Conservation (phyloP, 1,140 invertebrate species). For the Dendroctonus valens region DNA sequence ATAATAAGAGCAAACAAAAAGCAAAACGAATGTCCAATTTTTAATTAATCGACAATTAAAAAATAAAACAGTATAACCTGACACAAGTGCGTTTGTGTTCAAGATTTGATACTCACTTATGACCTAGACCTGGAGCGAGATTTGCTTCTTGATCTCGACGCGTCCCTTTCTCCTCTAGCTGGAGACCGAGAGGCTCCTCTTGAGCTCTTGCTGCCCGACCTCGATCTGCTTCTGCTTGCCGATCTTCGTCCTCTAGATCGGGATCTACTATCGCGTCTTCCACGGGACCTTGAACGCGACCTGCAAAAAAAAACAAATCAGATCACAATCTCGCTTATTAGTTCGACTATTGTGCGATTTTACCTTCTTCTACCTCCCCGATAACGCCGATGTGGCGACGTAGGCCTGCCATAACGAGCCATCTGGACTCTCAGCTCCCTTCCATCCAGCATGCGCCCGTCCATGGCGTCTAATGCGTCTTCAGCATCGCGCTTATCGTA, state of each 20-base stretch:
- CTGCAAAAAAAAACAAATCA: background rate
- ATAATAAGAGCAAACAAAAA: too few species aligned
- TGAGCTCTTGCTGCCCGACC: slow-evolving; percentile 65
- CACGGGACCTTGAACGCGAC: slow-evolving; percentile 40
- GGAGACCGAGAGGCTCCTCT: slow-evolving; percentile 58
- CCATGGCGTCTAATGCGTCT: slow-evolving; percentile 93
- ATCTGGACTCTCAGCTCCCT: slow-evolving; percentile 94
- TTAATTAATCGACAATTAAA: too few species aligned
- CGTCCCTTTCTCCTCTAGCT: slow-evolving; percentile 53
- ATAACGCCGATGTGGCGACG: slow-evolving; percentile 67
- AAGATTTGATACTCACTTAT: slow-evolving; percentile 37
- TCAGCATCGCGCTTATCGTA: slow-evolving; percentile 95
- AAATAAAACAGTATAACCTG: too few species aligned
- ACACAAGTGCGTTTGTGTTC: too few species aligned
- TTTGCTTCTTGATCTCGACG: slow-evolving; percentile 41
- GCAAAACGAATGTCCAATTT: too few species aligned
- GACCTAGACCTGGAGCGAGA: slow-evolving; percentile 45
- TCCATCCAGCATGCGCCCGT: slow-evolving; percentile 92
- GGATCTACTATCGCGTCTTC: slow-evolving; percentile 55
- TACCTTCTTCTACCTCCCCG: slow-evolving; percentile 49
- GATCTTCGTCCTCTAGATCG: slow-evolving; percentile 58
- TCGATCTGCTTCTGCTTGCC: slow-evolving; percentile 57
- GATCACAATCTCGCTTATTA: too few species aligned
- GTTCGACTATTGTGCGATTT: background rate
- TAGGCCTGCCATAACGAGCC: slow-evolving; percentile 91